phyloP scores from a whole-genome alignment of 1,140 invertebrate genomes.

The Homalodisca vitripennis region DNA sequence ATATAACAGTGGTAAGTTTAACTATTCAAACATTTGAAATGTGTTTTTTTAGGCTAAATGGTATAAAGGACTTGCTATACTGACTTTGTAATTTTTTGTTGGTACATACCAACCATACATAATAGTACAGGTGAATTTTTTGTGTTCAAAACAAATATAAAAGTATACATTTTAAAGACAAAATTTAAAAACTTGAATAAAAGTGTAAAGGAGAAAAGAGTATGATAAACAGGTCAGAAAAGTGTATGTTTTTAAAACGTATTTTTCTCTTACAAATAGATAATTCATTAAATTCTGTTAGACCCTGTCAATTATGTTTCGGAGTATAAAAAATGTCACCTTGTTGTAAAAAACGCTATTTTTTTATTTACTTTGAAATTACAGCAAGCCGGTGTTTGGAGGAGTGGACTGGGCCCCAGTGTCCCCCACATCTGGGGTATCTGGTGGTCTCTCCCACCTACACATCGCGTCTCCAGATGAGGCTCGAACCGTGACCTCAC shows the following conservation, averaged over 20 bases:
- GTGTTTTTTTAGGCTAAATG: too few species aligned
- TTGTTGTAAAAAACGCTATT: neutral
- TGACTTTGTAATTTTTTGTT: too few species aligned
- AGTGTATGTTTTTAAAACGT: neutral
- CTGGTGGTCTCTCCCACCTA: conserved; percentile 48
- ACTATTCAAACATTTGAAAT: too few species aligned
- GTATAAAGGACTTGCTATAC: too few species aligned
- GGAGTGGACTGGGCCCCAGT: conserved; percentile 46
- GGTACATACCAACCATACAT: too few species aligned
- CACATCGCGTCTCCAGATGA: conserved; percentile 52
- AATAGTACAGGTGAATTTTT: too few species aligned
- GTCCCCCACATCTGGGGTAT: conserved; percentile 45
- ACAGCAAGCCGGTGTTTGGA: conserved; percentile 46
- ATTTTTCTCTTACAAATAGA: neutral
- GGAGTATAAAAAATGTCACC: neutral
- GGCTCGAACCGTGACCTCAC: conserved; percentile 48
- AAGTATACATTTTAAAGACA: too few species aligned
- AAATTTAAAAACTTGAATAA: neutral
- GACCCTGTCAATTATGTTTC: neutral
- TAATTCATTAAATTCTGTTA: neutral
- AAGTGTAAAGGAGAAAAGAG: neutral
- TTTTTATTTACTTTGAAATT: conserved; percentile 10
- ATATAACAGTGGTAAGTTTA: too few species aligned
- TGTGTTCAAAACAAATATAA: too few species aligned
- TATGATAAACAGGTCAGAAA: neutral